A percentile compares a stretch with the other conserved stretches of the same genome.
Conservation (phyloP, 2,797 vertebrate species). For the Serranus cabrilla region DNA sequence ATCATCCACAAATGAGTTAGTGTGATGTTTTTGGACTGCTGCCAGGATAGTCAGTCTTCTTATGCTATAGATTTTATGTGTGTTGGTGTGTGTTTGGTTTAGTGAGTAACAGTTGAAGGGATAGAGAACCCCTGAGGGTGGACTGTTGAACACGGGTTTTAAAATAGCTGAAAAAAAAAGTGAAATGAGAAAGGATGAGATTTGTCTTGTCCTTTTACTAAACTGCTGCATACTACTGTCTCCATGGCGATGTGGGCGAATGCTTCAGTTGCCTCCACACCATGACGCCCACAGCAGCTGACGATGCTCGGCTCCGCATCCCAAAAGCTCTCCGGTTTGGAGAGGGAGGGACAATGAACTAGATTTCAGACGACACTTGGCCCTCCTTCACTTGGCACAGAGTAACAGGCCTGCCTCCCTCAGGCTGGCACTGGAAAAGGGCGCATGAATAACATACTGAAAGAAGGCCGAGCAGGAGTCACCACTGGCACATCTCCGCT, state of each 20-base stretch:
- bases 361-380: constrained; percentile 79
- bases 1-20: constrained; percentile 20
- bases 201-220: constrained; percentile 56
- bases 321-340: constrained; percentile 65
- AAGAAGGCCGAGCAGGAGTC: constrained; percentile 69
- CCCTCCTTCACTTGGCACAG: constrained; percentile 77
- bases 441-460: constrained; percentile 77
- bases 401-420: constrained; percentile 65
- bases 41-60: constrained; percentile 29
- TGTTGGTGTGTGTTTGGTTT: constrained; percentile 40
- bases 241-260: constrained; percentile 67
- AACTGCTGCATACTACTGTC: constrained; percentile 61
- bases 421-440: constrained; percentile 71
- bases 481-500: constrained; percentile 64
- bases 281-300: constrained; percentile 62
- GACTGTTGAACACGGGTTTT: constrained; percentile 64
- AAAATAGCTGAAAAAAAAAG: constrained; percentile 66
- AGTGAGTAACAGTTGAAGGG: constrained; percentile 47
- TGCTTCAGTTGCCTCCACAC: constrained; percentile 56
- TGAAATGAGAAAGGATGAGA: constrained; percentile 39
- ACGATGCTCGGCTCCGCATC: constrained; percentile 49
- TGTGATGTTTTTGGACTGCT: constrained; percentile 32
- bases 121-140: constrained; percentile 55
- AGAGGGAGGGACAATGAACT: constrained; percentile 72
- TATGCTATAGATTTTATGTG: constrained; percentile 13